These are phyloP conservation scores for Leptinotarsa haldemani DNA, from an alignment of 2,888 invertebrate species.

Conservation along the genomic window DNA sequence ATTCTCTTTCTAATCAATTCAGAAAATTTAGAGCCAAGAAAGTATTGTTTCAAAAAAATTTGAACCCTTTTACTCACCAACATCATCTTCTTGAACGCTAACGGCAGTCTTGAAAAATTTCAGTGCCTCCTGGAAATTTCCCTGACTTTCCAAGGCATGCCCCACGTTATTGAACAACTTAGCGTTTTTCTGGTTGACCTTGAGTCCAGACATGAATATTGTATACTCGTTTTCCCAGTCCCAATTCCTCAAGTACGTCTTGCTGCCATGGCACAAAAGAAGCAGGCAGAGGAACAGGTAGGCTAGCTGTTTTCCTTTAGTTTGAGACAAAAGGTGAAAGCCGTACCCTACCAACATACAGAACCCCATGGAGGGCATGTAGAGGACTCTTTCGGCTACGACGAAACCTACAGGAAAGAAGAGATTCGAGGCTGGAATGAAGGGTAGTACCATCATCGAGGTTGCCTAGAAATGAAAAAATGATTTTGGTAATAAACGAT, in stretches of 20 bases:
- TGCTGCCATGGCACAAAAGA: conserved; percentile 82
- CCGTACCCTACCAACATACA: conserved; percentile 92
- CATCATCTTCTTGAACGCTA: conserved; percentile 93
- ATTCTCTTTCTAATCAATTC: too few species aligned
- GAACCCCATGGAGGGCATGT: conserved; percentile 98
- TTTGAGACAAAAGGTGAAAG: conserved; percentile 77
- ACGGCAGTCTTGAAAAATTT: conserved; percentile 93
- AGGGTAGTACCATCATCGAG: conserved; percentile 89
- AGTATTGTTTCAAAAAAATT: too few species aligned
- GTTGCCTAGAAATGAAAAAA: conserved; percentile 74
- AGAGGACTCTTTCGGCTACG: conserved; percentile 93
- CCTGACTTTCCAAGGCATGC: conserved; percentile 89
- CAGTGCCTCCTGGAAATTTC: conserved; percentile 80
- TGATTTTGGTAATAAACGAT: too few species aligned
- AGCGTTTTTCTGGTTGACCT: conserved; percentile 89
- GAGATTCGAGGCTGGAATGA: conserved; percentile 95
- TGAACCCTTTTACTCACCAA: conserved; percentile 69
- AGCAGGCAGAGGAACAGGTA: conserved; percentile 71
- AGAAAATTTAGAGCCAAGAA: too few species aligned
- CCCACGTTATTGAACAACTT: conserved; percentile 98
- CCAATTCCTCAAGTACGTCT: conserved; percentile 88
- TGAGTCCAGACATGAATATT: conserved; percentile 91
- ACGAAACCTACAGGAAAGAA: conserved; percentile 99
- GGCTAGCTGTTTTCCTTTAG: conserved; percentile 70
- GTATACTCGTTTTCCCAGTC: conserved; percentile 95